Evolutionary conservation across 2,797 vertebrate species (phyloP).

Genomic region (Eleutherodactylus coqui): DNA sequence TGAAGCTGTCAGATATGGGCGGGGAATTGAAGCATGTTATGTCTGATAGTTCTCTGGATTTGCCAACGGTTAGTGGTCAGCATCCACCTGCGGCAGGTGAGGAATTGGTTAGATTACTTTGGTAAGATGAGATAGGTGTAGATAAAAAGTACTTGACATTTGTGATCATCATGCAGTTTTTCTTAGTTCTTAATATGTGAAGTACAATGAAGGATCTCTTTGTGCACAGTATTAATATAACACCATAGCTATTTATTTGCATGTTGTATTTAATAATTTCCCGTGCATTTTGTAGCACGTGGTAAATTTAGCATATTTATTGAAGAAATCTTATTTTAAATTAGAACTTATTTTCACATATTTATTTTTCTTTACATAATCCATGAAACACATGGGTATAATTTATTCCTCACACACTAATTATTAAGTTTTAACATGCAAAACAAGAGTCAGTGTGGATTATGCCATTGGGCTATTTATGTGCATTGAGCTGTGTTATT

Average conservation of each 20-base stretch:
- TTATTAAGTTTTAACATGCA: not conserved
- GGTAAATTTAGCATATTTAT: not conserved
- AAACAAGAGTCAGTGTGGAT: too few relatives aligned
- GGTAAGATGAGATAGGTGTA: conserved; percentile 75
- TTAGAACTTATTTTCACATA: not conserved
- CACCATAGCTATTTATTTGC: conserved; percentile 21
- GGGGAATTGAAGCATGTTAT: conserved; percentile 99
- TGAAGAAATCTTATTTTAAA: not conserved
- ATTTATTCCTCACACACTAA: not conserved
- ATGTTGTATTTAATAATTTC: not conserved
- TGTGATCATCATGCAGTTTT: conserved; percentile 67
- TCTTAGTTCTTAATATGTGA: conserved; percentile 53
- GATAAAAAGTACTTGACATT: conserved; percentile 37
- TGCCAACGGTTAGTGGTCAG: conserved; percentile 94
- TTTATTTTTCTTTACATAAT: conserved; percentile 1
- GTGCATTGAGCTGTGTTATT: too few relatives aligned
- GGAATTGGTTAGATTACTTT: conserved; percentile 99
- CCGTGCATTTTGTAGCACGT: not conserved
- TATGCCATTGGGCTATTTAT: too few relatives aligned
- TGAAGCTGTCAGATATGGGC: conserved; percentile 97
- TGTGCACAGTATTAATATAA: conserved; percentile 22
- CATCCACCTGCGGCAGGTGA: conserved; percentile 99
- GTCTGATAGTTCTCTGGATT: conserved; percentile 99
- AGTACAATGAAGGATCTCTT: not conserved
- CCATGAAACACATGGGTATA: not conserved